Conservation (phyloP, 2,113 vertebrate genomes). For the Phalacrocorax pelagicus region DNA sequence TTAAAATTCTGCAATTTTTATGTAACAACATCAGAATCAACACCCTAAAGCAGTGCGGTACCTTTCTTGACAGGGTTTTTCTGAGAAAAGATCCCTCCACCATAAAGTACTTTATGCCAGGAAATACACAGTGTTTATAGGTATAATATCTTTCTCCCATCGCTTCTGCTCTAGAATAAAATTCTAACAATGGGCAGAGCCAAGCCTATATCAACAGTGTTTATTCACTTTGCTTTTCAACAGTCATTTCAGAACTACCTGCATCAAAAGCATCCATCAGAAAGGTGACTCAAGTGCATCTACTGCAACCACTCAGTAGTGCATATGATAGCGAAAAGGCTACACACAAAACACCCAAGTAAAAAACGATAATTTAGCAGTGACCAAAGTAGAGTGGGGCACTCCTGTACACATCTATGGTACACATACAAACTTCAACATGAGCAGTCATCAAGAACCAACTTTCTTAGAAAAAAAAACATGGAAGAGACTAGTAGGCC, state of each 20-base stretch:
- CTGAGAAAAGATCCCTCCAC: background rate
- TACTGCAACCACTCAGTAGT: background rate
- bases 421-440: background rate
- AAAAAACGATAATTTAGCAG: background rate
- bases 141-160: background rate
- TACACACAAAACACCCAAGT: background rate
- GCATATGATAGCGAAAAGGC: background rate
- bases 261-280: background rate
- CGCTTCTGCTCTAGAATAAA: background rate
- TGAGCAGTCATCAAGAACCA: background rate
- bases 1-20: background rate
- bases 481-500: background rate
- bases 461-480: background rate
- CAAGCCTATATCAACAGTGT: background rate
- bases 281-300: background rate
- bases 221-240: background rate
- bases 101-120: background rate
- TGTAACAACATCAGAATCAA: background rate
- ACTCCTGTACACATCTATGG: accelerated
- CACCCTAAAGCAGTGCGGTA: background rate
- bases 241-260: background rate
- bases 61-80: background rate
- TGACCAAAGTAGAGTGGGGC: background rate
- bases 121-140: background rate
- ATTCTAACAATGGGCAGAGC: background rate